These are phyloP conservation scores for Eleutherodactylus coqui DNA, from an alignment of 2,797 vertebrate genomes.

Conservation along the genomic window DNA sequence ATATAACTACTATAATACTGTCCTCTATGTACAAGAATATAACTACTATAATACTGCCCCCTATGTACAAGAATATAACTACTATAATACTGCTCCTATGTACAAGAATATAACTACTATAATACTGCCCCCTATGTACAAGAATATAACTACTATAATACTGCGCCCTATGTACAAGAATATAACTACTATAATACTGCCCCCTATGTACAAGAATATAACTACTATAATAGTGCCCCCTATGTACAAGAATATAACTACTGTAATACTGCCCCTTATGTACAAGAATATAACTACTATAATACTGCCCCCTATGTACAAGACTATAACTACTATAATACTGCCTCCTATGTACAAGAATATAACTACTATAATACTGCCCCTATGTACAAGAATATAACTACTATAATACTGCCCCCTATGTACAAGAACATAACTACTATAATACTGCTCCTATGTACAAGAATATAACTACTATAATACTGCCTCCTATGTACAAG, in stretches of 20 bases:
- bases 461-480: constrained; percentile 7
- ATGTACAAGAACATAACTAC: background rate
- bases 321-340: constrained; percentile 17
- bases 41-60: background rate
- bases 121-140: no score
- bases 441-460: background rate
- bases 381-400: background rate
- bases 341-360: background rate
- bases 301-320: background rate
- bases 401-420: background rate
- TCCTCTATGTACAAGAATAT: background rate
- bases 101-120: no score
- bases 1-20: background rate
- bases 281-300: background rate
- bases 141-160: no score
- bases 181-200: no score
- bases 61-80: no score
- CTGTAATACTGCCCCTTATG: background rate
- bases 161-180: no score
- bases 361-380: background rate
- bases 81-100: no score
- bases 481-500: background rate
- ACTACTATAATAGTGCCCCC: background rate
- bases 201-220: no score
- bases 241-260: background rate